Evolutionary conservation across 2,888 invertebrate species (phyloP), one percentile per base, ranked within the genome.

Genomic region (Drosophila flavopinicola): DNA sequence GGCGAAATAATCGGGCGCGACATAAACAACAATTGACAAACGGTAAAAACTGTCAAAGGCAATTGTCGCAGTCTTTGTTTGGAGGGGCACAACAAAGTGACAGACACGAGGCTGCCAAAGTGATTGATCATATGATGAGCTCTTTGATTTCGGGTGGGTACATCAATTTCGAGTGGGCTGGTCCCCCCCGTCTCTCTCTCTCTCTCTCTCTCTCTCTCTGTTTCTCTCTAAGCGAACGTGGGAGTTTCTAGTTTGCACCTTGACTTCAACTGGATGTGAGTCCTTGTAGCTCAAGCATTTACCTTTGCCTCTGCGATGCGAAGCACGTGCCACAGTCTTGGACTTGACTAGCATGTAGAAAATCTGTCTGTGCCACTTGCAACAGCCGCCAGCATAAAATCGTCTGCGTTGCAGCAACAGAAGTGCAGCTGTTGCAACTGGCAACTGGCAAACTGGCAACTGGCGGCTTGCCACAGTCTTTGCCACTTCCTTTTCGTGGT

Each of bases 401-500:
- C 58, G 20, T 35, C 20, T 20, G n/a, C 33, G 32, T 20, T 41
- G 37, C 60, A 52, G 32, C 15, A 17, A 4, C 4, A 15, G 17
- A 64, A 33, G 44, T 70, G 75, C 74, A 76, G 73, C 73, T 63
- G 76, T 45, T 66, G 53, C n/a, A 27, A 9, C 33, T 15, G 39
- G 51, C 38, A 20, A 49, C 33, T 15, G 29, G 9, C 13, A 33
- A 25, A 20, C 20, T 20, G 20, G 20, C 20, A 3, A 4, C 53
- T 69, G 85, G 82, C 82, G 82, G 82, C 85, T 71, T 85, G 87
- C 87, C 85, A 47, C 80, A 80, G 80, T 80, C 87, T 80, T 82
- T 64, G 87, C 87, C 80, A 82, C 80, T 82, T 82, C 80, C 80
- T 87, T 74, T 87, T 82, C 85, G 87, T 80, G 80, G 87, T 87